These are phyloP conservation scores for Coleophora deauratella DNA, from an alignment of 2,888 invertebrate species.

Conservation along the genomic window DNA sequence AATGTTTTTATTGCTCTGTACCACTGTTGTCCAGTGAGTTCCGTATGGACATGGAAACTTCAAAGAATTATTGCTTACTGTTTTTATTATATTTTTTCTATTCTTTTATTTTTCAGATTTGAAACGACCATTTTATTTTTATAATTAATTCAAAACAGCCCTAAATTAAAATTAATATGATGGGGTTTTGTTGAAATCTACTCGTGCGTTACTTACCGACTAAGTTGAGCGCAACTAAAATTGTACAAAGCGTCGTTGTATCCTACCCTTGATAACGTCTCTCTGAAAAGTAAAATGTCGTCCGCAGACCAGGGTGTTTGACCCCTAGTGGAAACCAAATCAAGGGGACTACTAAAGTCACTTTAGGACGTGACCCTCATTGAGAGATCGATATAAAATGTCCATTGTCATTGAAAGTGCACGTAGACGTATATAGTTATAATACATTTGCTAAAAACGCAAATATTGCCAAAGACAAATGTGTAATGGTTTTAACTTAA, in stretches of 20 bases:
- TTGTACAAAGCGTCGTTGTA: no score
- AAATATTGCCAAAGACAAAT: no score
- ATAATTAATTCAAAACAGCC: no score
- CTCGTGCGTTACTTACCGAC: no score
- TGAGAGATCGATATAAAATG: conserved; percentile 23
- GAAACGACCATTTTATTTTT: no score
- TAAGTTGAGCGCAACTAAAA: no score
- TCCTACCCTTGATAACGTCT: conserved; percentile 46
- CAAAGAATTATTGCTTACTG: conserved; percentile 13
- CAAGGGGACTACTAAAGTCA: conserved; percentile 79
- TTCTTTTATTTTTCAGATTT: conserved; percentile 9
- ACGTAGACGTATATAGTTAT: no score
- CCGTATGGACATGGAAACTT: conserved; percentile 37
- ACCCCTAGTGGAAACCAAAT: conserved; percentile 87
- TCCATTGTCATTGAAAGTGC: background rate
- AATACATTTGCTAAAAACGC: no score
- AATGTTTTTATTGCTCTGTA: conserved; percentile 39
- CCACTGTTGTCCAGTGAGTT: conserved; percentile 40
- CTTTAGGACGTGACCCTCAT: conserved; percentile 77
- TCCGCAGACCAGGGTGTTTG: conserved; percentile 71
- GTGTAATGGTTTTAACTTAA: no score
- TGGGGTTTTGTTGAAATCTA: no score
- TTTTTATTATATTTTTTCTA: conserved; percentile 12
- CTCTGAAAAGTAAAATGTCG: conserved; percentile 35
- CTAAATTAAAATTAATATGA: no score